phyloP scores from a whole-genome alignment of 2,888 invertebrate genomes.

The Lasioglossum figueresi region DNA sequence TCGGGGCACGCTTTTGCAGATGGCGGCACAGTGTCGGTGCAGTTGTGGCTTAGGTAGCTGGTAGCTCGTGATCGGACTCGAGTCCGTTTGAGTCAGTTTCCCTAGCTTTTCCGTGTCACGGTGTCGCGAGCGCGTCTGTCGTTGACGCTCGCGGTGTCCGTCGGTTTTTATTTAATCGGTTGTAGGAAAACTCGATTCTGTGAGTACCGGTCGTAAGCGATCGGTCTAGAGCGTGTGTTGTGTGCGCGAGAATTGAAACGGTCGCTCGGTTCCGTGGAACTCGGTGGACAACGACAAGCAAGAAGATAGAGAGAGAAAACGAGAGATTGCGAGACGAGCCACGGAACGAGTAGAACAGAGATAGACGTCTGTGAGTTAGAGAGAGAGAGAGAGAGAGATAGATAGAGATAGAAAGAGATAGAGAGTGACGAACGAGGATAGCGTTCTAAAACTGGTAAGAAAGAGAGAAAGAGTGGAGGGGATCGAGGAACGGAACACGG shows the following conservation, averaged over 20 bases:
- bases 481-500: background rate
- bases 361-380: background rate
- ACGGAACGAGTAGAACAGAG: constrained; percentile 29
- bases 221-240: constrained; percentile 52
- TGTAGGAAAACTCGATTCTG: constrained; percentile 44
- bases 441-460: constrained; percentile 2
- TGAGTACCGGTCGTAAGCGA: constrained; percentile 41
- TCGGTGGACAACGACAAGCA: constrained; percentile 7
- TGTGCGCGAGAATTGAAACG: constrained; percentile 51
- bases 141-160: constrained; percentile 62
- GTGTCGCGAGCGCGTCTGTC: constrained; percentile 65
- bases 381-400: constrained; percentile 13
- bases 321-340: constrained; percentile 10
- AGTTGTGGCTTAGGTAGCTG: constrained; percentile 24
- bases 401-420: background rate
- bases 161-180: constrained; percentile 60
- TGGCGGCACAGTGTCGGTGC: constrained; percentile 30
- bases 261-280: constrained; percentile 26
- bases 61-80: constrained; percentile 42
- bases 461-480: background rate
- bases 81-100: constrained; percentile 55
- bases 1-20: constrained; percentile 9
- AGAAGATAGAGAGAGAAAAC: background rate
- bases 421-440: constrained; percentile 17
- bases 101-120: constrained; percentile 69